phyloP scores from a whole-genome alignment of 2,797 vertebrate genomes.

The Melanogrammus aeglefinus region DNA sequence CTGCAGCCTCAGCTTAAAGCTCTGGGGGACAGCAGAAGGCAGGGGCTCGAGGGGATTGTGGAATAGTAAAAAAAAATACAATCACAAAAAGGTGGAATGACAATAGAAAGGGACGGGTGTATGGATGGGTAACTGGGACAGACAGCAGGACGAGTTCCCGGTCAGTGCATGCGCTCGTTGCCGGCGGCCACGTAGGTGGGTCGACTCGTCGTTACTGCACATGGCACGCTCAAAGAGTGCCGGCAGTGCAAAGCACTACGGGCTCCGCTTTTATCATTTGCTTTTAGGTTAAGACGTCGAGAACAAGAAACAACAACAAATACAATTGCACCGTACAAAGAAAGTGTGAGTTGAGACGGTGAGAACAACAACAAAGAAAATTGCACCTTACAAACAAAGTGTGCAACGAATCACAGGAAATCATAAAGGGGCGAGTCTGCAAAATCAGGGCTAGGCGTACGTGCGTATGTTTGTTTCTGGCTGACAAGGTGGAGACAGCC shows the following conservation, averaged over 20 bases:
- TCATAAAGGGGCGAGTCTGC: slow-evolving; percentile 51
- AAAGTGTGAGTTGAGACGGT: not conserved
- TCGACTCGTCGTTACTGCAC: not conserved
- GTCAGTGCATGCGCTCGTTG: not conserved
- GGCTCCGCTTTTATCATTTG: no score
- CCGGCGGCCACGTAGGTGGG: not conserved
- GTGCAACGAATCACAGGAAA: not conserved
- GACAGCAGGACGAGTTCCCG: not conserved
- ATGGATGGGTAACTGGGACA: not conserved
- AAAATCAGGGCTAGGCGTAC: slow-evolving; percentile 43
- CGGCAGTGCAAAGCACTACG: no score
- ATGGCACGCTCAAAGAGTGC: no score
- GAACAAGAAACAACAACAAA: no score
- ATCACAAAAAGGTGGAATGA: no score
- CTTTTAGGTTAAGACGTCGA: no score
- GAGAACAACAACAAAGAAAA: slow-evolving; percentile 30
- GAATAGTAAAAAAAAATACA: no score
- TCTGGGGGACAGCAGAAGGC: no score
- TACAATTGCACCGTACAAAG: no score
- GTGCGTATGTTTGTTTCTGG: slow-evolving; percentile 52
- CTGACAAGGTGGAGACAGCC: slow-evolving; percentile 56
- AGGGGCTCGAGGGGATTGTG: no score
- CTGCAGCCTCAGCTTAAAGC: no score
- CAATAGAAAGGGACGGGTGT: not conserved
- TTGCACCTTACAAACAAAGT: slow-evolving; percentile 22